A percentile compares a stretch with the other conserved stretches of the same genome.
phyloP scores from a whole-genome alignment of 2,888 invertebrate species.

The Labia minor region DNA sequence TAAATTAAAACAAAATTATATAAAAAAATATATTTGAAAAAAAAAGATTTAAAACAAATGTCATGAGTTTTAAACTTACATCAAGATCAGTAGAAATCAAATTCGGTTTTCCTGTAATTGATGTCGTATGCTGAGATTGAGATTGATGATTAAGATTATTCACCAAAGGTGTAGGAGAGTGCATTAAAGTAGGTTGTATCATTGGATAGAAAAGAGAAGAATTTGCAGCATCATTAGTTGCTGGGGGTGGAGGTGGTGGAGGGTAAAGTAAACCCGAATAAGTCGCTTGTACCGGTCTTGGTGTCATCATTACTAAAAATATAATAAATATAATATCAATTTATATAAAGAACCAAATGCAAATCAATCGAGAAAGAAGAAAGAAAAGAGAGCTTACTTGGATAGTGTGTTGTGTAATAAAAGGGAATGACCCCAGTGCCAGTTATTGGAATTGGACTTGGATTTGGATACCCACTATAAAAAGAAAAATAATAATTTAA shows the following conservation, averaged over 20 bases:
- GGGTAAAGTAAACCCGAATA: not conserved
- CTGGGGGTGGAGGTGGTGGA: not conserved
- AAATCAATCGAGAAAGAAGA: not conserved
- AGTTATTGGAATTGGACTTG: not conserved
- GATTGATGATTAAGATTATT: not conserved
- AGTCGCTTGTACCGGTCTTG: not conserved
- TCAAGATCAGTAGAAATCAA: not conserved
- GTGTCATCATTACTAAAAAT: not conserved
- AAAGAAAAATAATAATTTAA: not conserved
- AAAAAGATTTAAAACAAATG: too few relatives aligned
- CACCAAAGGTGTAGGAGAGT: not conserved
- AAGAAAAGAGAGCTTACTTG: not conserved
- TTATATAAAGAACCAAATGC: not conserved
- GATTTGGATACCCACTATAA: not conserved
- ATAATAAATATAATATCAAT: not conserved
- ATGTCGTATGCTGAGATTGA: not conserved
- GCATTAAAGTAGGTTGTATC: not conserved
- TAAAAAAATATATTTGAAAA: too few relatives aligned
- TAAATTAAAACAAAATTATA: too few relatives aligned
- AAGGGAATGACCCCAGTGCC: not conserved
- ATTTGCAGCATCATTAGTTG: not conserved
- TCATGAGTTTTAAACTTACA: not conserved
- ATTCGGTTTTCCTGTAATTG: not conserved
- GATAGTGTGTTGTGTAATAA: not conserved
- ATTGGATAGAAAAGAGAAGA: not conserved